These are phyloP conservation scores for Pedetes capensis DNA, from an alignment of 2,113 vertebrate species.

Conservation along the genomic window DNA sequence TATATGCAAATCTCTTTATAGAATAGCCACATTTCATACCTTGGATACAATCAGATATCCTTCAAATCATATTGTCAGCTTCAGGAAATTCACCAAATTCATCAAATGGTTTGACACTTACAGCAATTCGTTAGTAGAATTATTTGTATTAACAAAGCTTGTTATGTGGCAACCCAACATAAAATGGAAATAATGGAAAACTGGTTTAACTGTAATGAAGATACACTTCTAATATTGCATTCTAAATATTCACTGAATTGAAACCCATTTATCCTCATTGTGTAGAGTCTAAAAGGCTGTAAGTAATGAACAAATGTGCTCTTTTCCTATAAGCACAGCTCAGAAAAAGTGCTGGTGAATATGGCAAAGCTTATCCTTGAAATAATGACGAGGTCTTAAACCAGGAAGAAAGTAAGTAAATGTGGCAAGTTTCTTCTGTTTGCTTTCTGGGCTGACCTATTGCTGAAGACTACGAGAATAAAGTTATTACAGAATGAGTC, in stretches of 20 bases:
- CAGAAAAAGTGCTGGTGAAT: background rate
- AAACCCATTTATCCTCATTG: slow-evolving; percentile 33
- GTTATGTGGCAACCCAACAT: slow-evolving; percentile 3
- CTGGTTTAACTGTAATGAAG: slow-evolving; percentile 50
- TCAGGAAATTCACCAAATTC: slow-evolving; percentile 2
- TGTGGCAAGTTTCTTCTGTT: slow-evolving; percentile 64
- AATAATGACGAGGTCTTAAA: slow-evolving; percentile 74
- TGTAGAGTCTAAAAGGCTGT: background rate
- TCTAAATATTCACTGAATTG: slow-evolving; percentile 4
- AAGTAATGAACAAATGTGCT: background rate
- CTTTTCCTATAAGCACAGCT: background rate
- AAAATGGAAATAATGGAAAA: slow-evolving; percentile 61
- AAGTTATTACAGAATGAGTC: slow-evolving; percentile 53
- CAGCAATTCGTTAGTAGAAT: slow-evolving; percentile 23
- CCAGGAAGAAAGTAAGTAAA: slow-evolving; percentile 60
- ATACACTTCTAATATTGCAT: slow-evolving; percentile 58
- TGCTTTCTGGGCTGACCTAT: slow-evolving; percentile 77
- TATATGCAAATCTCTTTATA: background rate
- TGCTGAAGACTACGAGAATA: slow-evolving; percentile 2
- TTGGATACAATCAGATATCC: background rate
- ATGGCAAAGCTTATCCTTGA: slow-evolving; percentile 20
- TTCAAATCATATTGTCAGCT: background rate
- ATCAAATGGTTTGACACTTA: background rate
- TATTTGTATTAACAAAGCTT: background rate
- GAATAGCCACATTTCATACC: background rate